These are phyloP conservation scores for Eledona agricola DNA, from an alignment of 2,888 invertebrate genomes.

Conservation along the genomic window DNA sequence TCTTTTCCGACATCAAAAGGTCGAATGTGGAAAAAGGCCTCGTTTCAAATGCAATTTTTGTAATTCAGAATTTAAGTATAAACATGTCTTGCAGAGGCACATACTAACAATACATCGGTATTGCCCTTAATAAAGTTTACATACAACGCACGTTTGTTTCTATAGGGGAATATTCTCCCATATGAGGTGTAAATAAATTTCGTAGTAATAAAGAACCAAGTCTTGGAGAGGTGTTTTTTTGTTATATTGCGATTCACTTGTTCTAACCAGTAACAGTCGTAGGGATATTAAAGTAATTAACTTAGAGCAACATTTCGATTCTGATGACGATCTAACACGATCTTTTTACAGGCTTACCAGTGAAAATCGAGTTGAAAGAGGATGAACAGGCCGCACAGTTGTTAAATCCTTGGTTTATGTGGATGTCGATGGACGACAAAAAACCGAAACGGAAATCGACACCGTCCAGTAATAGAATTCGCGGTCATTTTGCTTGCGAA, in stretches of 20 bases:
- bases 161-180: too few relatives aligned
- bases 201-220: slow-evolving; percentile 3
- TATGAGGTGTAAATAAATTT: too few relatives aligned
- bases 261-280: slow-evolving; percentile 23
- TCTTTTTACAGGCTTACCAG: slow-evolving; percentile 50
- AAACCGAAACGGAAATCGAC: slow-evolving; percentile 50
- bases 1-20: slow-evolving; percentile 42
- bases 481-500: slow-evolving; percentile 67
- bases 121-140: slow-evolving; percentile 9
- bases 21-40: slow-evolving; percentile 49
- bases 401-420: slow-evolving; percentile 42
- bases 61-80: slow-evolving; percentile 58
- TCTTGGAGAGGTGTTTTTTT: slow-evolving; percentile 16
- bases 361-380: slow-evolving; percentile 55
- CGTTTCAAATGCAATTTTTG: slow-evolving; percentile 56
- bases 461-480: slow-evolving; percentile 62
- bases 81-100: slow-evolving; percentile 57
- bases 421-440: slow-evolving; percentile 30
- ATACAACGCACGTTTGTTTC: too few relatives aligned
- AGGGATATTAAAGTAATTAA: slow-evolving; percentile 17
- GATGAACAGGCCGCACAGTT: slow-evolving; percentile 36
- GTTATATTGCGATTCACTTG: slow-evolving; percentile 12
- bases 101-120: slow-evolving; percentile 12
- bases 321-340: slow-evolving; percentile 20
- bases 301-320: slow-evolving; percentile 6